Conservation (phyloP, 2,113 vertebrate genomes). For the Malurus alboscapulatus region DNA sequence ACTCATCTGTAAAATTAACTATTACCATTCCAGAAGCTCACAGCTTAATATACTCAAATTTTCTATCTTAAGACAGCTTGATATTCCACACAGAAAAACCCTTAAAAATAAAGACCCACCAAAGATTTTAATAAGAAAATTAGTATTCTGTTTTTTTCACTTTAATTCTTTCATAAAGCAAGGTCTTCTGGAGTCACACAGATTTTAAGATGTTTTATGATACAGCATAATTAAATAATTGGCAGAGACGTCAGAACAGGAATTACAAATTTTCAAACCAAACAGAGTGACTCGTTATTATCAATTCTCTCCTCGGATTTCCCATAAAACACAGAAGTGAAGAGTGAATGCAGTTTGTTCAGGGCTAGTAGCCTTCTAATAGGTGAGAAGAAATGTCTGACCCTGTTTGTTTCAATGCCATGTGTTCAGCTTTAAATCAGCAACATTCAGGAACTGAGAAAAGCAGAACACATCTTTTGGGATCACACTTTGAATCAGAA, state of each 20-base stretch:
- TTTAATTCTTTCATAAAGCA: not conserved
- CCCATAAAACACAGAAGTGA: not conserved
- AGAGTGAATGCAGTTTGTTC: not conserved
- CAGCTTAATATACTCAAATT: not conserved
- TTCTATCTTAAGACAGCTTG: not conserved
- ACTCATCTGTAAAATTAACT: not conserved
- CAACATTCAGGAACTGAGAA: not conserved
- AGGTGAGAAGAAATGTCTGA: not conserved
- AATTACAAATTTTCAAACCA: not conserved
- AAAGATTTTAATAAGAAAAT: not conserved
- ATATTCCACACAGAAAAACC: not conserved
- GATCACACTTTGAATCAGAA: not conserved
- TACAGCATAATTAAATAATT: not conserved
- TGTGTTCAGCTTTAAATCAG: not conserved
- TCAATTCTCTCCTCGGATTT: not conserved
- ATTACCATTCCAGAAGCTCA: not conserved
- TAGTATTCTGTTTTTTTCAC: not conserved
- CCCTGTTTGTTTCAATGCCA: not conserved
- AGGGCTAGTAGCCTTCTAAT: not conserved
- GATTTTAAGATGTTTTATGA: not conserved
- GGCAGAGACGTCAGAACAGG: not conserved
- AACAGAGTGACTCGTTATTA: not conserved
- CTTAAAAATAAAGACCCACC: not conserved
- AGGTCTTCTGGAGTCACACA: not conserved
- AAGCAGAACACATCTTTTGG: not conserved